Percentiles rank a stretch among this genome's conserved stretches.
These are phyloP conservation scores for Cataglyphis altisquamis DNA, from an alignment of 2,888 invertebrate genomes.

Conservation along the genomic window DNA sequence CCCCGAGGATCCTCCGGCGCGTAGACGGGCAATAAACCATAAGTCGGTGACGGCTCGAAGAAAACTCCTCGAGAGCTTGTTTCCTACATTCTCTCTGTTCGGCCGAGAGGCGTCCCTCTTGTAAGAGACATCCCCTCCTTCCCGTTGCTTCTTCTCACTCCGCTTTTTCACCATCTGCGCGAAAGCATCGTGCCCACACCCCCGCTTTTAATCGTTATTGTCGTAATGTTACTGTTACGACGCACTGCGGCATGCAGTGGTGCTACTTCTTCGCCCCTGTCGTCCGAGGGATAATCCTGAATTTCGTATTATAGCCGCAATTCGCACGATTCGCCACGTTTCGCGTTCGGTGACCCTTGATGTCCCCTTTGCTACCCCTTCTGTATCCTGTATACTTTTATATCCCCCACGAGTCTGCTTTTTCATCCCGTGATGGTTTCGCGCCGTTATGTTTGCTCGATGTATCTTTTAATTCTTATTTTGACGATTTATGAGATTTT, in stretches of 20 bases:
- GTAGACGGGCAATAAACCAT: slow-evolving; percentile 78
- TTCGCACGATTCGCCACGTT: slow-evolving; percentile 74
- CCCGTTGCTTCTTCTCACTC: not conserved
- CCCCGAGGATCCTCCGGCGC: slow-evolving; percentile 69
- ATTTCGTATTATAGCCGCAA: slow-evolving; percentile 75
- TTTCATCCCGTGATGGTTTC: slow-evolving; percentile 26
- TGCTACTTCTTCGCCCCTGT: slow-evolving; percentile 51
- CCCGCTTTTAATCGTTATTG: slow-evolving; percentile 80
- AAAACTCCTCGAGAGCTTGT: slow-evolving; percentile 72
- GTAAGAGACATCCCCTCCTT: not conserved
- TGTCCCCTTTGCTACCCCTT: slow-evolving; percentile 37
- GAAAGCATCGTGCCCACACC: slow-evolving; percentile 17
- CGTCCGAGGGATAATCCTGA: slow-evolving; percentile 72
- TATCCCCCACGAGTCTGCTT: slow-evolving; percentile 12
- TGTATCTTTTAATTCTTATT: slow-evolving; percentile 32
- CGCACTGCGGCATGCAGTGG: slow-evolving; percentile 65
- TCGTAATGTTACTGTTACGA: slow-evolving; percentile 77
- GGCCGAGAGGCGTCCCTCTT: slow-evolving; percentile 16
- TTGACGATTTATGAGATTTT: slow-evolving; percentile 24
- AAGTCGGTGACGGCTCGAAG: slow-evolving; percentile 76
- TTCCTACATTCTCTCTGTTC: slow-evolving; percentile 58
- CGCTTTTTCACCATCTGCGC: slow-evolving; percentile 16
- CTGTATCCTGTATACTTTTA: not conserved
- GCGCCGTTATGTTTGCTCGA: slow-evolving; percentile 35
- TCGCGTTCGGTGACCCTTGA: slow-evolving; percentile 66